A percentile compares a stretch with the other conserved stretches of the same genome.
phyloP scores from a whole-genome alignment of 1,140 invertebrate genomes.

The Lycorma delicatula region DNA sequence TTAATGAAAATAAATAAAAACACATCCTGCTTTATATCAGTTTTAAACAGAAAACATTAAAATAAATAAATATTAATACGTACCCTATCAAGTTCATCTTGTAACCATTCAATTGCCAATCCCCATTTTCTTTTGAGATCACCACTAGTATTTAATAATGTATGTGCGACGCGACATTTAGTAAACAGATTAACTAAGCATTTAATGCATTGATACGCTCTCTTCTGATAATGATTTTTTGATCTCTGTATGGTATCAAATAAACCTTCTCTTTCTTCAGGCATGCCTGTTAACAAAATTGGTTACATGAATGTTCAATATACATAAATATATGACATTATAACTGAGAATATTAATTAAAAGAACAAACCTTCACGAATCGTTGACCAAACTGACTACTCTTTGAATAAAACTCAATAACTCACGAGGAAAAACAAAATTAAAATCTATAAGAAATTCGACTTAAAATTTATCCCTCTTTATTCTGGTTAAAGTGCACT shows the following conservation, averaged over 20 bases:
- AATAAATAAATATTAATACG: neutral
- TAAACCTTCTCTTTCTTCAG: slow-evolving; percentile 84
- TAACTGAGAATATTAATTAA: too few relatives aligned
- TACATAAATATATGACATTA: too few relatives aligned
- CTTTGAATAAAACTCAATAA: too few relatives aligned
- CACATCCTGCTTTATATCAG: too few relatives aligned
- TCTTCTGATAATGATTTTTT: slow-evolving; percentile 91
- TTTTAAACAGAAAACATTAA: neutral
- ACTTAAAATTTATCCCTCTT: too few relatives aligned
- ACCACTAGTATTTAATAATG: slow-evolving; percentile 63
- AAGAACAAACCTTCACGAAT: too few relatives aligned
- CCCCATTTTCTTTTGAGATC: slow-evolving; percentile 81
- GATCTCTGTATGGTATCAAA: slow-evolving; percentile 87
- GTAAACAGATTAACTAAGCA: slow-evolving; percentile 85
- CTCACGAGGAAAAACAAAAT: too few relatives aligned
- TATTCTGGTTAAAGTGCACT: too few relatives aligned
- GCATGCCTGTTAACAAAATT: slow-evolving; percentile 51
- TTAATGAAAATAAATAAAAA: too few relatives aligned
- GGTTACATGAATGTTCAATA: too few relatives aligned
- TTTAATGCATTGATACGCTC: slow-evolving; percentile 95
- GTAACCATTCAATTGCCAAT: slow-evolving; percentile 84
- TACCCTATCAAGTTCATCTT: slow-evolving; percentile 84
- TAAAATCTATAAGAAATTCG: too few relatives aligned
- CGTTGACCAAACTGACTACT: too few relatives aligned
- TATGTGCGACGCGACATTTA: slow-evolving; percentile 64